A percentile compares a stretch with the other conserved stretches of the same genome.
Evolutionary conservation across 2,797 vertebrate species (phyloP).

Genomic region (Octomys mimax): DNA sequence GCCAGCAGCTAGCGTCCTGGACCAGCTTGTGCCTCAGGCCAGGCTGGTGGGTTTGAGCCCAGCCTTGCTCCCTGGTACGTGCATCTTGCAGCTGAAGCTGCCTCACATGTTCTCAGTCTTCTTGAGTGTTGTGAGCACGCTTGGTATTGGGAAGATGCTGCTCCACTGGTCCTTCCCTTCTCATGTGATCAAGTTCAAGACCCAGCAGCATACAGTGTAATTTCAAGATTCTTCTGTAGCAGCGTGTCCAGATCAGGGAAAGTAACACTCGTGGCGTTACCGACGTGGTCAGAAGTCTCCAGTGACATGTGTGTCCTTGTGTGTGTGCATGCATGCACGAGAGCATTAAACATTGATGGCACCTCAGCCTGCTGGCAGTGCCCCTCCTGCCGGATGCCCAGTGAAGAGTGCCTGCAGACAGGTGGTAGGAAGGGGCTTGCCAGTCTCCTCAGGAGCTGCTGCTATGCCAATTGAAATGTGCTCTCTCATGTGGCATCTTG

Average conservation of each 20-base stretch:
- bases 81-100: too few relatives aligned
- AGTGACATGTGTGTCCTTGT: not conserved
- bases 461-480: not conserved
- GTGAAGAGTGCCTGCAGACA: not conserved
- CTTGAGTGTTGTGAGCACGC: not conserved
- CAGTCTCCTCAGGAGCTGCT: not conserved
- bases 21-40: not conserved
- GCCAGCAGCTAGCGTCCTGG: too few relatives aligned
- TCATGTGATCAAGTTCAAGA: not conserved
- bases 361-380: not conserved
- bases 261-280: accelerated
- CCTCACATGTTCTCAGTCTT: not conserved
- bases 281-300: too few relatives aligned
- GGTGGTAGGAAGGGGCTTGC: not conserved
- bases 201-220: not conserved
- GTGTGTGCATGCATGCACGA: not conserved
- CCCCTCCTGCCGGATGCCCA: not conserved
- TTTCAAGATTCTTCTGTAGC: not conserved
- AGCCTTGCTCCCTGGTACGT: accelerated
- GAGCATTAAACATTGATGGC: not conserved
- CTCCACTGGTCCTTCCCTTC: not conserved
- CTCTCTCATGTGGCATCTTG: not conserved
- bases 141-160: not conserved
- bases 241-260: not conserved
- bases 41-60: accelerated